These are phyloP conservation scores for Acanthiza pusilla DNA, from an alignment of 2,797 vertebrate species.

Conservation along the genomic window DNA sequence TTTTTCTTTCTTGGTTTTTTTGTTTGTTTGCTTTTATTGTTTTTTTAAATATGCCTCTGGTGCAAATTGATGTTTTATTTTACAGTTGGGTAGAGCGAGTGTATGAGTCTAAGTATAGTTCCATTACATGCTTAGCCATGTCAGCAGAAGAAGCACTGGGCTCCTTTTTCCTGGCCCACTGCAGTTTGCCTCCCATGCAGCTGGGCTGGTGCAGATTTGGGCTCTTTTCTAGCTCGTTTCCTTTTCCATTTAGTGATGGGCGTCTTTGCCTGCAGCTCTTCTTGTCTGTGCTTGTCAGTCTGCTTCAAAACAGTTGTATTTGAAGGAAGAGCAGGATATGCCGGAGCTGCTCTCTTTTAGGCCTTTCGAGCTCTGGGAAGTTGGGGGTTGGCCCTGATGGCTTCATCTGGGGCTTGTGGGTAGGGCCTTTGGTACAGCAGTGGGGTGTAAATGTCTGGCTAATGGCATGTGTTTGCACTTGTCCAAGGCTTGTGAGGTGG, in stretches of 20 bases:
- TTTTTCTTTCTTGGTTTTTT: neutral
- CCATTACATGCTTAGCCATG: neutral
- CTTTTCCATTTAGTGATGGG: neutral
- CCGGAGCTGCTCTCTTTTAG: neutral
- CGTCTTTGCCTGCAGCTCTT: neutral
- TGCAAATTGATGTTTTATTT: neutral
- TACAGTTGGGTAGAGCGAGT: neutral
- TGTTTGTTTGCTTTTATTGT: neutral
- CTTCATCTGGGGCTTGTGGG: neutral
- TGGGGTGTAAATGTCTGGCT: neutral
- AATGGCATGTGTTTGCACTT: neutral
- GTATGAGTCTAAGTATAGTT: neutral
- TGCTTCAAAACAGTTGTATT: neutral
- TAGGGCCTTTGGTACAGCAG: neutral
- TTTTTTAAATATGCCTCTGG: neutral
- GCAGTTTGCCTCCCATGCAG: neutral
- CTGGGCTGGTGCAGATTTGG: neutral
- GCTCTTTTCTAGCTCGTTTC: neutral
- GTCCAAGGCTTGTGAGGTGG: neutral
- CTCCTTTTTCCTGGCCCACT: neutral
- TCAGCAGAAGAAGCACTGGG: neutral
- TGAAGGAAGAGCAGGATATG: neutral
- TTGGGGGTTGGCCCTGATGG: fast-evolving
- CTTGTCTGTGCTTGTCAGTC: neutral
- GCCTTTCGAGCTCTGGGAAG: neutral